Conservation (phyloP, 1,140 invertebrate genomes). For the Zophobas morio region DNA sequence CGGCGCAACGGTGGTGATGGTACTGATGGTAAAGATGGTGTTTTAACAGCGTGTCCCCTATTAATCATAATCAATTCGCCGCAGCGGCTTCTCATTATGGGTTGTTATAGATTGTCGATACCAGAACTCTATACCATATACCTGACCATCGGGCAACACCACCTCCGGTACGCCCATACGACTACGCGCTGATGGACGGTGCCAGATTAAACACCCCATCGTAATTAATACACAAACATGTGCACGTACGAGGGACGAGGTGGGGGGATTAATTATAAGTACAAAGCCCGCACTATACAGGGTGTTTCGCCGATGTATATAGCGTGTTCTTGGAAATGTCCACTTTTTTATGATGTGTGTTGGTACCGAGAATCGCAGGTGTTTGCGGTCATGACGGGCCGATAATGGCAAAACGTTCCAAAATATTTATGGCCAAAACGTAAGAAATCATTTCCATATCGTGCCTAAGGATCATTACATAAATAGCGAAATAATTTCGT, state of each 20-base stretch:
- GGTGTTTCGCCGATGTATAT: too few species aligned
- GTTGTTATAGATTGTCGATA: constrained; percentile 67
- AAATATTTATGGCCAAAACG: constrained; percentile 30
- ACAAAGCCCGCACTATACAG: too few species aligned
- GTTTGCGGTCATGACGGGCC: not conserved
- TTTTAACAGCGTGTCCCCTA: constrained; percentile 56
- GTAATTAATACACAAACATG: constrained; percentile 51
- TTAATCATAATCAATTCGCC: constrained; percentile 67
- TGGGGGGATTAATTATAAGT: not conserved
- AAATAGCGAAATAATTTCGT: constrained; percentile 48
- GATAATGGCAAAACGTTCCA: constrained; percentile 28
- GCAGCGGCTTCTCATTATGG: constrained; percentile 66
- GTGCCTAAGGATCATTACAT: constrained; percentile 44
- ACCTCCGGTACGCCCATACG: constrained; percentile 55
- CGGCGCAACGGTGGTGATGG: constrained; percentile 20
- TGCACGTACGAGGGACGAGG: constrained; percentile 8
- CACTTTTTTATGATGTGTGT: too few species aligned
- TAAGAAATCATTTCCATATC: constrained; percentile 45
- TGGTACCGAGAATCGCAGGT: constrained; percentile 9
- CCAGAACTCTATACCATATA: constrained; percentile 54
- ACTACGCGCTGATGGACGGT: constrained; percentile 33
- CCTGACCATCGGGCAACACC: constrained; percentile 47
- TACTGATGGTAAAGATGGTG: constrained; percentile 51
- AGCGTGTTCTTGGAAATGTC: too few species aligned
- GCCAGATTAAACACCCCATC: constrained; percentile 51